phyloP scores from a whole-genome alignment of 2,797 vertebrate species.

The Steatocranus sp. region DNA sequence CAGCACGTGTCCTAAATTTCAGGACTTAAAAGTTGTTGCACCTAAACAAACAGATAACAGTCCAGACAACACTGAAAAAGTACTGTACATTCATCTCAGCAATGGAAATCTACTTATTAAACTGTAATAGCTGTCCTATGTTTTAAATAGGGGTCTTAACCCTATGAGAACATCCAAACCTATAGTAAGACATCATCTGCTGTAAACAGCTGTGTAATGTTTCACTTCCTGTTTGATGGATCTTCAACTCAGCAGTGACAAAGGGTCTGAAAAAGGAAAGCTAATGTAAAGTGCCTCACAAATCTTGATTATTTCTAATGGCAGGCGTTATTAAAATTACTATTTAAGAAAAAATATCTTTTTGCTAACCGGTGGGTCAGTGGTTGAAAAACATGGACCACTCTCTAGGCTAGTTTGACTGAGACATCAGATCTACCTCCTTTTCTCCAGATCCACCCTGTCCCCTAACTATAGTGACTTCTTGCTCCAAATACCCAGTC shows the following conservation, averaged over 20 bases:
- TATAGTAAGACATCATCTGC: not conserved
- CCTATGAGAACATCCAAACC: not conserved
- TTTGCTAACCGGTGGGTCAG: not conserved
- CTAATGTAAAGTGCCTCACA: not conserved
- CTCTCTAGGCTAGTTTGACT: not conserved
- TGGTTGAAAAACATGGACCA: not conserved
- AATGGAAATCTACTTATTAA: not conserved
- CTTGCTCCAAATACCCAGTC: not conserved
- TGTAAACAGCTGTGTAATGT: not conserved
- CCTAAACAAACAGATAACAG: not conserved
- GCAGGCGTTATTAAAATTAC: rapidly evolving
- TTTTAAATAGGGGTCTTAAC: not conserved
- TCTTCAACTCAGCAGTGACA: not conserved
- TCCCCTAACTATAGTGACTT: not conserved
- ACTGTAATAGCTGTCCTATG: not conserved
- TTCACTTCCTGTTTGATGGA: not conserved
- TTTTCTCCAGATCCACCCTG: too few relatives aligned
- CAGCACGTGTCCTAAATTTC: not conserved
- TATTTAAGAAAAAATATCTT: rapidly evolving
- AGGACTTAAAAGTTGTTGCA: not conserved
- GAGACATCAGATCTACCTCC: too few relatives aligned
- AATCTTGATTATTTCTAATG: not conserved
- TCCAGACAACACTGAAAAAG: not conserved
- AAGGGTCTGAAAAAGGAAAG: not conserved
- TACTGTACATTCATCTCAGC: not conserved